phyloP scores from a whole-genome alignment of 2,888 invertebrate genomes.

The Meta bourneti region DNA sequence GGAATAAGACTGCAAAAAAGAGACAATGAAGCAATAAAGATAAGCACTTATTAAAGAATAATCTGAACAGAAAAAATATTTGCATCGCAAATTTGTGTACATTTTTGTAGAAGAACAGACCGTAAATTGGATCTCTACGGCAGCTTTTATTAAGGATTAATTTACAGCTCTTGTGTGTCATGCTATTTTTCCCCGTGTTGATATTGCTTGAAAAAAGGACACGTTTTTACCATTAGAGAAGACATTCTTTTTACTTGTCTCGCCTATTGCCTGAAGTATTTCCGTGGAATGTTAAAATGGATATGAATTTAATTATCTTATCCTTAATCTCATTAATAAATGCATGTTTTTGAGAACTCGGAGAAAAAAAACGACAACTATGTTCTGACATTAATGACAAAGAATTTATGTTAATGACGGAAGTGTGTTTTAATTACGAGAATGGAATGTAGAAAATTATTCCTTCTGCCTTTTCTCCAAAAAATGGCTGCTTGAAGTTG shows the following conservation, averaged over 20 bases:
- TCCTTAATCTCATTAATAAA: neutral
- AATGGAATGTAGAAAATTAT: neutral
- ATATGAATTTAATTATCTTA: neutral
- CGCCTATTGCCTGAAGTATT: neutral
- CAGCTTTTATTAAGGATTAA: neutral
- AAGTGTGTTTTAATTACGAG: neutral
- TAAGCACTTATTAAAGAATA: neutral
- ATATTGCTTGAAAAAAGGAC: neutral
- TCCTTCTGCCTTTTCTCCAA: neutral
- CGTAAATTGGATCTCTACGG: neutral
- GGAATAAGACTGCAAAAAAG: neutral
- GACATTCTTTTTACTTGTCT: neutral
- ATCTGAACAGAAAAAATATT: neutral
- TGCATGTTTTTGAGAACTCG: neutral
- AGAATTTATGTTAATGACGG: neutral
- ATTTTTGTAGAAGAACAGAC: neutral
- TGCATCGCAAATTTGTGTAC: neutral
- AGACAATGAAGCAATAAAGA: neutral
- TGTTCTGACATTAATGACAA: conserved; percentile 1
- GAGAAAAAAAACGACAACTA: neutral
- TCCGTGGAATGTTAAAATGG: neutral
- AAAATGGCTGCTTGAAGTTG: neutral
- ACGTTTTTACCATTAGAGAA: neutral
- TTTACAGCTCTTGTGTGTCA: neutral
- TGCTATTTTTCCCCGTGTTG: neutral